Base-by-base conservation (phyloP, 2,888 invertebrate species). In the Pseudanteris insignis region DNA sequence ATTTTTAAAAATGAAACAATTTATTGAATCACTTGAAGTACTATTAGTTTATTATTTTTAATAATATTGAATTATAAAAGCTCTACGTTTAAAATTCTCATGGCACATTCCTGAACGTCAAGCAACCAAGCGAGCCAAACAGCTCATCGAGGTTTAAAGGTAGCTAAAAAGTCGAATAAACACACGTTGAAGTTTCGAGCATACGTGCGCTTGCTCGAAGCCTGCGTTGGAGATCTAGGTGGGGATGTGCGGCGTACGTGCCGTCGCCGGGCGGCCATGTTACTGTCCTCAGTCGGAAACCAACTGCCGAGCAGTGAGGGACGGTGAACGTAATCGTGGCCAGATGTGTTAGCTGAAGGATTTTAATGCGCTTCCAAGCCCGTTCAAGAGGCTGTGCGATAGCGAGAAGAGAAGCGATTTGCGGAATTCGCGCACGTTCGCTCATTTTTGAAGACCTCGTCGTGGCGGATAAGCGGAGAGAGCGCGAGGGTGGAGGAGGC, bases 291-390 rank as follows among this genome's bases (percentile, higher is more conserved):
- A 78, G 79, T 79, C 78, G 79, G 78, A 75, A 79, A 78, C 77
- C 78, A 79, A 67, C 78, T 78, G 78, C 76, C 75, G 78, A 76
- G 76, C 79, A 79, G 78, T 75, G 73, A 74, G 76, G 78, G 74
- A 78, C 70, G 76, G 78, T 78, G 70, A 72, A 71, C 64, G 76
- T 55, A 67, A 65, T 67, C 68, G 76, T 69, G 69, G 68, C 70
- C 76, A 70, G 74, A 79, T 79, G 79, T 76, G 74, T 75, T 79
- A 79, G 74, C 71, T 68, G 75, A 74, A 70, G 72, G 73, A 70
- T 73, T 75, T 78, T 77, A 70, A 77, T 77, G 78, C 72, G 75
- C 78, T 74, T 78, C 76, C 77, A 72, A 77, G 78, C 77, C 75
- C 68, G 69, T 67, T 70, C 67, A 72, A 72, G 69, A 70, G 72